These are phyloP conservation scores for Bufotes viridis DNA, from an alignment of 2,797 vertebrate species.

Conservation along the genomic window DNA sequence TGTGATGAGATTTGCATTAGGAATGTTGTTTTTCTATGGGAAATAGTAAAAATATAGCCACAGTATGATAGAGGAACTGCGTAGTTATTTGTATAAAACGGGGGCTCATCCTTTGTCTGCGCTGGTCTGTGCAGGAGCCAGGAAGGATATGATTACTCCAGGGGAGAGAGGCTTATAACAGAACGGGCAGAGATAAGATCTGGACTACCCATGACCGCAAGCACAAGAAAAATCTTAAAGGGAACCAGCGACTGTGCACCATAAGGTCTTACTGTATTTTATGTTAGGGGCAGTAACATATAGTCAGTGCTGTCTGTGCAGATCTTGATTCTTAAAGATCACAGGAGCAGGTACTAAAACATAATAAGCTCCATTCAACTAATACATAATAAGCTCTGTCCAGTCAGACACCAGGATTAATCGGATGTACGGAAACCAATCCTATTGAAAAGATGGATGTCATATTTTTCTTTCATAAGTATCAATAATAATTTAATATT, in stretches of 20 bases:
- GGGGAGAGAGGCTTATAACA: slow-evolving; percentile 37
- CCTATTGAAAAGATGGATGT: no score
- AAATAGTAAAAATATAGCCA: slow-evolving; percentile 13
- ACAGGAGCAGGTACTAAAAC: no score
- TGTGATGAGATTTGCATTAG: background rate
- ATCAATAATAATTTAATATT: no score
- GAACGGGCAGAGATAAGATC: slow-evolving; percentile 52
- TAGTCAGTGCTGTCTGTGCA: background rate
- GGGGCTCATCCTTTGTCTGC: slow-evolving; percentile 45
- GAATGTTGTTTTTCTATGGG: background rate
- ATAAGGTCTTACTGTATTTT: background rate
- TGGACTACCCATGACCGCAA: slow-evolving; percentile 34
- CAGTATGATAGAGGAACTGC: slow-evolving; percentile 38
- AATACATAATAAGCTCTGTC: no score
- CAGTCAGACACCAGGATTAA: no score
- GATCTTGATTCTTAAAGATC: no score
- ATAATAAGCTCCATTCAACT: no score
- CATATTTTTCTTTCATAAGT: no score
- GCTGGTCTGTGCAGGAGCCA: slow-evolving; percentile 47
- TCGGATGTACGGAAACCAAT: no score
- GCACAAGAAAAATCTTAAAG: slow-evolving; percentile 21
- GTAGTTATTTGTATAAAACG: slow-evolving; percentile 47
- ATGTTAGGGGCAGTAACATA: background rate
- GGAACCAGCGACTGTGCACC: background rate
- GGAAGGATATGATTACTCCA: slow-evolving; percentile 61